Percentiles rank a stretch among this genome's conserved stretches.
These are phyloP conservation scores for Micromys minutus DNA, from an alignment of 2,113 vertebrate genomes.

Conservation along the genomic window DNA sequence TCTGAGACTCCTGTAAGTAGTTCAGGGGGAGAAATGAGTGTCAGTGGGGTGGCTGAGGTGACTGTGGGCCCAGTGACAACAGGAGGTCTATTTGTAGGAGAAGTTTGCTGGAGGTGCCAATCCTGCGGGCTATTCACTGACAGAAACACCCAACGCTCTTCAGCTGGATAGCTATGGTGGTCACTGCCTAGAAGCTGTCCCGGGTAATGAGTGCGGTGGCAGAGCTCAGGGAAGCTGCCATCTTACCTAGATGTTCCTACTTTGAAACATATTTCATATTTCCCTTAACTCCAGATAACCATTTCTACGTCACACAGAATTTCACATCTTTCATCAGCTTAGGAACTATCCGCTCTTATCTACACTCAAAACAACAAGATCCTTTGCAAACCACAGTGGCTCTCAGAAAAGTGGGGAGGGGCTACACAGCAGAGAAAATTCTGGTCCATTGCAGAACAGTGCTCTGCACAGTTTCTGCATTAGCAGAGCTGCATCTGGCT, in stretches of 20 bases:
- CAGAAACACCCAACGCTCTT: background rate
- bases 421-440: background rate
- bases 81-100: background rate
- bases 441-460: background rate
- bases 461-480: background rate
- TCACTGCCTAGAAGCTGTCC: background rate
- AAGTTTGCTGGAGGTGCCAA: background rate
- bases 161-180: background rate
- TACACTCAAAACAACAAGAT: background rate
- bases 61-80: background rate
- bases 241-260: background rate
- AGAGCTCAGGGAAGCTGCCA: background rate
- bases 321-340: background rate
- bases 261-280: background rate
- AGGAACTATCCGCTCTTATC: background rate
- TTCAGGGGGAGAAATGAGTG: background rate
- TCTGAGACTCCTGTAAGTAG: background rate
- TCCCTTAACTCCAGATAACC: background rate
- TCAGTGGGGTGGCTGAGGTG: background rate
- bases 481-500: background rate
- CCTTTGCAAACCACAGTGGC: background rate
- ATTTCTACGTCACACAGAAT: background rate
- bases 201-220: background rate
- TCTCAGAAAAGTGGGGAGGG: too few relatives aligned
- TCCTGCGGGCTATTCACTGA: background rate